phyloP scores from a whole-genome alignment of 2,113 vertebrate genomes.

The Sardina pilchardus region DNA sequence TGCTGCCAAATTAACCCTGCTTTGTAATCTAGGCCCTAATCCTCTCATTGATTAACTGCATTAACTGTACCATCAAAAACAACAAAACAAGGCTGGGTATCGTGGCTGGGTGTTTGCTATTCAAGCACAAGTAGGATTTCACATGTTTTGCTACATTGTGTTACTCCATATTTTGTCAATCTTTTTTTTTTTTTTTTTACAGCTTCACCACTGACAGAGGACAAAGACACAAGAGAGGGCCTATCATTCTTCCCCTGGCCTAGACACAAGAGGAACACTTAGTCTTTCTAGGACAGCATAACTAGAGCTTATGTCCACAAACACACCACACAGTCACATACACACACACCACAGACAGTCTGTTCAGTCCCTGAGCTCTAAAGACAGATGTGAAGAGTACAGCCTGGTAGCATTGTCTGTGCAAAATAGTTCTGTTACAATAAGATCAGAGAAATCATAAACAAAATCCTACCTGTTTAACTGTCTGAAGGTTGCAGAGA shows the following conservation, averaged over 20 bases:
- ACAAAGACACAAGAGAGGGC: neutral
- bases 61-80: neutral
- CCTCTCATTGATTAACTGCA: neutral
- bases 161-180: neutral
- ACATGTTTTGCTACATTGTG: neutral
- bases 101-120: neutral
- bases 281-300: neutral
- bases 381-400: neutral
- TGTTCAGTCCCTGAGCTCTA: neutral
- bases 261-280: neutral
- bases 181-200: neutral
- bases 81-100: neutral
- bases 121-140: neutral
- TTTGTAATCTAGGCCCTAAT: slow-evolving; percentile 11
- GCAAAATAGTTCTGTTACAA: neutral
- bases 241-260: neutral
- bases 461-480: neutral
- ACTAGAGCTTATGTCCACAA: neutral
- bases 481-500: neutral
- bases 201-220: neutral
- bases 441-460: neutral
- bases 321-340: neutral
- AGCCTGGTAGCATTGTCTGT: neutral
- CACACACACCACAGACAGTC: neutral
- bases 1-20: neutral